A percentile compares a stretch with the other conserved stretches of the same genome.
Evolutionary conservation across 2,797 vertebrate species (phyloP).

Genomic region (Myotis pilosus): DNA sequence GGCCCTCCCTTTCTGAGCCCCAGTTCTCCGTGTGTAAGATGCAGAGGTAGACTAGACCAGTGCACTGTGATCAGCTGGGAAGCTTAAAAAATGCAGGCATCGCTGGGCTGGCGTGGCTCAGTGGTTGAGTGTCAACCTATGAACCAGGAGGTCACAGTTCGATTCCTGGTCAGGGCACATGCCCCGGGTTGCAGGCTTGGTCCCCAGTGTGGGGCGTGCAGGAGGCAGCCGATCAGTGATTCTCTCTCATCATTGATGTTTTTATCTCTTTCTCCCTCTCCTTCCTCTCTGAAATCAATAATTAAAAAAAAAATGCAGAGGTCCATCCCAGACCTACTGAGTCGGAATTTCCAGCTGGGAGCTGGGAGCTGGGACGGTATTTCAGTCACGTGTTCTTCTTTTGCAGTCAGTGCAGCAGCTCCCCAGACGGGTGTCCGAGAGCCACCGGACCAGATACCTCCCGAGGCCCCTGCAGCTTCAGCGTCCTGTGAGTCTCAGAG

Average conservation of each 20-base stretch:
- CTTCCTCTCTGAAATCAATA: too few species aligned
- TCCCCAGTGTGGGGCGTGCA: too few species aligned
- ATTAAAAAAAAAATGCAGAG: neutral
- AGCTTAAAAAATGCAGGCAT: neutral
- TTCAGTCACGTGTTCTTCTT: neutral
- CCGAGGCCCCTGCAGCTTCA: neutral
- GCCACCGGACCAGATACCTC: neutral
- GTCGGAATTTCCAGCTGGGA: neutral
- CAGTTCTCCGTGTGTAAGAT: neutral
- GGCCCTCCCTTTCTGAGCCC: neutral
- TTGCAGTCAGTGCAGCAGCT: neutral
- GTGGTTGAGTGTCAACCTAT: too few species aligned
- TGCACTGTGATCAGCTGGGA: neutral
- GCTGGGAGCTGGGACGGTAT: neutral
- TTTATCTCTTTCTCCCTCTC: too few species aligned
- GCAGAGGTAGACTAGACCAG: neutral
- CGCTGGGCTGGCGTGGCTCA: too few species aligned
- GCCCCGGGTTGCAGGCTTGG: too few species aligned
- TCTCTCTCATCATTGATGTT: too few species aligned
- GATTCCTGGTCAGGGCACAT: too few species aligned
- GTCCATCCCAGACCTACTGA: neutral
- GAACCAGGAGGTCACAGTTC: too few species aligned
- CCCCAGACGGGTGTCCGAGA: neutral
- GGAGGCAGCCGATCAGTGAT: too few species aligned
- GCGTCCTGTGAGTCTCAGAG: slow-evolving; percentile 7